Base-by-base conservation (phyloP, 1,140 invertebrate species). In the Zaprionus kolodkinae region DNA sequence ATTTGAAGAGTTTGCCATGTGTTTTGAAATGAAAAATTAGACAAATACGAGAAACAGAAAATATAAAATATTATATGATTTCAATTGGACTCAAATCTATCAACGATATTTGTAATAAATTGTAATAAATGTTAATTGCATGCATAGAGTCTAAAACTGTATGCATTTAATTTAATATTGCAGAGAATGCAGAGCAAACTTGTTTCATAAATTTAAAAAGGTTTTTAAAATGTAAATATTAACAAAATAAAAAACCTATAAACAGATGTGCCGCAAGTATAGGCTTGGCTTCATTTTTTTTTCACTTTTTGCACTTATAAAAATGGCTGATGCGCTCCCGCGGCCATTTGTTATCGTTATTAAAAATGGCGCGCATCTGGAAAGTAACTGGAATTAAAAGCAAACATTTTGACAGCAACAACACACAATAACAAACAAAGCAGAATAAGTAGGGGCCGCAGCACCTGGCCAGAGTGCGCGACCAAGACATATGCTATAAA, bases 321-420 rank as follows among this genome's bases (percentile, higher is more conserved):
- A 30, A 30, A 30, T 30, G 27, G 27, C 27, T 30, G 27, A 30
- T 30, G 38, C 54, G 40, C 45, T 66, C 45, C 35, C 25, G 27
- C 25, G 45, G 35, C 45, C 25, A 40, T 15, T 78, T 72, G 61
- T 78, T 80, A 69, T 60, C 61, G 36, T 72, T 75, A 68, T 80
- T 73, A 84, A 78, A 45, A 80, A 88, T 78, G 67, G 69, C 62
- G 54, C n/a, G 36, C 33, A 66, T 6, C 36, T 71, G 79, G 79
- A 54, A 80, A 84, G 78, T 80, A 76, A 66, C 69, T 66, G 74
- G 75, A 88, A 88, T 88, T 81, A 88, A 88, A 88, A 88, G 38
- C 72, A 88, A 88, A 89, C 79, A 88, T 84, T 88, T 78, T 78
- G 55, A 64, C 45, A 57, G 38, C 56, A 66, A 63, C 25, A 52